Conservation (phyloP, 2,797 vertebrate genomes). For the Dicrostonyx torquatus region DNA sequence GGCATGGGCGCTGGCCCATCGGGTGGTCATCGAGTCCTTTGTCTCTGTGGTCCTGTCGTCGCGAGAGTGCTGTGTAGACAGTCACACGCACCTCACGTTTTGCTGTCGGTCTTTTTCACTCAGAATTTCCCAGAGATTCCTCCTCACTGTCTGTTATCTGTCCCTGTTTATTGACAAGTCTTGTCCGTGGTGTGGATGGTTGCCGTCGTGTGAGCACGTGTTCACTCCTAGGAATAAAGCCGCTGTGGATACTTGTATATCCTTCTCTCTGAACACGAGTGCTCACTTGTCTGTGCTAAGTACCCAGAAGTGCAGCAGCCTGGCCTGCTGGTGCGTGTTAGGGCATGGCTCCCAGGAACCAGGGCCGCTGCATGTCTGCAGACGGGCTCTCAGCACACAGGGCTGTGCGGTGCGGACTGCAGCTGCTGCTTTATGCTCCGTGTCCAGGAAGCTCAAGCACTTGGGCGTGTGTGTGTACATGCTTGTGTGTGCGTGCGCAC, state of each 20-base stretch:
- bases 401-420: not conserved
- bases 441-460: not conserved
- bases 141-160: no score
- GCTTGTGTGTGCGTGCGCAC: not conserved
- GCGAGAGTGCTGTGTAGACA: not conserved
- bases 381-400: not conserved
- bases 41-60: not conserved
- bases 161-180: not conserved
- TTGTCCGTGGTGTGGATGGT: not conserved
- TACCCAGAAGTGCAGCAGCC: not conserved
- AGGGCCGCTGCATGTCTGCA: not conserved
- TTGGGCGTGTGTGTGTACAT: not conserved
- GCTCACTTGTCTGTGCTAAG: not conserved
- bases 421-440: accelerated
- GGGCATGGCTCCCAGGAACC: not conserved
- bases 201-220: no score
- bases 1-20: not conserved
- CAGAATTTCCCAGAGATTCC: not conserved
- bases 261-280: not conserved
- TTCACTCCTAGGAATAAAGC: not conserved
- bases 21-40: no score
- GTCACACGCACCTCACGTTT: not conserved
- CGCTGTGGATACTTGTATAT: not conserved
- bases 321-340: not conserved
- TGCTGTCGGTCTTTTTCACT: no score